Conservation (phyloP, 64 coral and sea anemone genomes). For the Porites australiensis region DNA sequence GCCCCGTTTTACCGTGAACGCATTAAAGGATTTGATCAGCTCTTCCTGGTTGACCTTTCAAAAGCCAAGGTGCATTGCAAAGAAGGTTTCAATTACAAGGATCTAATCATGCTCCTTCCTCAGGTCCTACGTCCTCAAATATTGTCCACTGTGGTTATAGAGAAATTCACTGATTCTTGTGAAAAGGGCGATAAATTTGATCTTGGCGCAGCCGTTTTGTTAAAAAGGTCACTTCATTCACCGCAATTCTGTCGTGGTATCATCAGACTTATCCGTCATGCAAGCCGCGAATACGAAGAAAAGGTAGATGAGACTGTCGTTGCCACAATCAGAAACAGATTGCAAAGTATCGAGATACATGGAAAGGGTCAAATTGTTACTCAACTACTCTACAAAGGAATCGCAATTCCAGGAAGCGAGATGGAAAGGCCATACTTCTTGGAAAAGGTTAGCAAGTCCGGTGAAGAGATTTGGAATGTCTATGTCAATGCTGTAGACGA, state of each 20-base stretch:
- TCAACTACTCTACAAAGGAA: slow-evolving; percentile 10
- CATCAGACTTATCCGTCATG: slow-evolving; percentile 67
- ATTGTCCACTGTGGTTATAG: slow-evolving; percentile 22
- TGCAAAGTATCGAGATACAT: background rate
- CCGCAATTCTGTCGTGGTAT: slow-evolving; percentile 65
- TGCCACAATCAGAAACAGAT: background rate
- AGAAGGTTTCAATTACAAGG: background rate
- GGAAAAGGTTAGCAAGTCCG: slow-evolving; percentile 31
- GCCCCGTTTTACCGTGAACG: slow-evolving; percentile 21
- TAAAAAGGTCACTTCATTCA: slow-evolving; percentile 41
- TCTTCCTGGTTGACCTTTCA: slow-evolving; percentile 23
- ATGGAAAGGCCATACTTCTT: slow-evolving; percentile 51
- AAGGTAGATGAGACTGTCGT: too few species aligned
- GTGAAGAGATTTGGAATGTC: slow-evolving; percentile 40
- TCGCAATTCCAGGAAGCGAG: slow-evolving; percentile 41
- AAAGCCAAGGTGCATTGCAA: slow-evolving; percentile 7
- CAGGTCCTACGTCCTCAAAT: slow-evolving; percentile 19
- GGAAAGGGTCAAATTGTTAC: too few species aligned
- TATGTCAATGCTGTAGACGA: slow-evolving; percentile 37
- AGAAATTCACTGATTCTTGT: background rate
- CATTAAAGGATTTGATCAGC: background rate
- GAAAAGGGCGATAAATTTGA: background rate
- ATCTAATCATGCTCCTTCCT: slow-evolving; percentile 39
- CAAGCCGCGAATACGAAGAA: background rate
- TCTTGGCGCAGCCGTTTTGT: background rate